Evolutionary conservation across 2,888 invertebrate genomes (phyloP).

Genomic region (Synanthedon andrenaeformis): DNA sequence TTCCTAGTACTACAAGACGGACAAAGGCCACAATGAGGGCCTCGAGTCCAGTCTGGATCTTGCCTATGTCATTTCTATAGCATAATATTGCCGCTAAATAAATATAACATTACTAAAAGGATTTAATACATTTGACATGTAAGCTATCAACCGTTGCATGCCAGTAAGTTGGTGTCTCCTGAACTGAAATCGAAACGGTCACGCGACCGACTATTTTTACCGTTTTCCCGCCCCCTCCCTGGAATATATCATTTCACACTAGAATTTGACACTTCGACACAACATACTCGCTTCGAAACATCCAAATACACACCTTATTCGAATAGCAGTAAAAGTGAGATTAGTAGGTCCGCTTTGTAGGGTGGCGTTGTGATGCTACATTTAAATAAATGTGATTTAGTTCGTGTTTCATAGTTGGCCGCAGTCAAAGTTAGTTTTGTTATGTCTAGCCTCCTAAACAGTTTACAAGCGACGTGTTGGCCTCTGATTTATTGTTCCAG

Average conservation of each 20-base stretch:
- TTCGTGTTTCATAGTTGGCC: constrained; percentile 29
- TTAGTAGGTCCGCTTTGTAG: background rate
- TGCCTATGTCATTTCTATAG: background rate
- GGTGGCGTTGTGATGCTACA: constrained; percentile 14
- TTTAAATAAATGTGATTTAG: constrained; percentile 34
- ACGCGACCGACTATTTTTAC: constrained; percentile 41
- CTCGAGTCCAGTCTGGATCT: too few relatives aligned
- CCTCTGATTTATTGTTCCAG: constrained; percentile 36
- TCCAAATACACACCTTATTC: constrained; percentile 26
- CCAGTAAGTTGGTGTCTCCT: constrained; percentile 28
- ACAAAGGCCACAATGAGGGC: too few relatives aligned
- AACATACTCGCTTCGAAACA: constrained; percentile 12
- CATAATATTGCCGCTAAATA: background rate
- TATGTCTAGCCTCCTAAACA: constrained; percentile 39
- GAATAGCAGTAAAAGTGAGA: constrained; percentile 13
- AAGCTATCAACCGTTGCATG: constrained; percentile 41
- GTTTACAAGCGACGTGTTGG: constrained; percentile 20
- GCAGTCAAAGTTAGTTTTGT: constrained; percentile 41
- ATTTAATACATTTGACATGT: constrained; percentile 46
- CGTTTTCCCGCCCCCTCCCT: constrained; percentile 27
- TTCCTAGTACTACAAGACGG: too few relatives aligned
- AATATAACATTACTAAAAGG: constrained; percentile 28
- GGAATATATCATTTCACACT: constrained; percentile 62
- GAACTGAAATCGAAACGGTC: constrained; percentile 35
- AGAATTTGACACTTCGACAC: constrained; percentile 46